These are phyloP conservation scores for Anguilla anguilla DNA, from an alignment of 2,797 vertebrate genomes.

Conservation along the genomic window DNA sequence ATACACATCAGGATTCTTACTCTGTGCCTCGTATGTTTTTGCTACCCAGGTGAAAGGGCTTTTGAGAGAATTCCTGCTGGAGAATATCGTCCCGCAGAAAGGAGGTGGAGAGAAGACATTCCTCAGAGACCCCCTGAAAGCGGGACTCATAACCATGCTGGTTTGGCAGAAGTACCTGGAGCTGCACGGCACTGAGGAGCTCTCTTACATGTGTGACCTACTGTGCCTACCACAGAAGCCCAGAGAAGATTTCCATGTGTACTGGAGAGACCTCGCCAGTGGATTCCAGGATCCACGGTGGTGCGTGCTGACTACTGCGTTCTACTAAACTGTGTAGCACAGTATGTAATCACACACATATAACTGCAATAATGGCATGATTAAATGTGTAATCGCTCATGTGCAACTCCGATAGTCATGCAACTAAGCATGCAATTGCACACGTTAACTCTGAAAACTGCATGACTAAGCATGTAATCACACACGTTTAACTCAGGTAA, in stretches of 20 bases:
- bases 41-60: slow-evolving; percentile 54
- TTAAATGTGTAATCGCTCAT: no score
- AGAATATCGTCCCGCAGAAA: background rate
- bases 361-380: no score
- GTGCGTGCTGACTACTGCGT: background rate
- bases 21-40: background rate
- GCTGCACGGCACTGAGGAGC: accelerated
- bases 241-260: accelerated
- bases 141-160: slow-evolving; percentile 54
- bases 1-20: background rate
- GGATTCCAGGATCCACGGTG: background rate
- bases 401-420: no score
- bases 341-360: no score
- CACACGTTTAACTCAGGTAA: no score
- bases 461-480: no score
- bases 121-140: slow-evolving; percentile 44
- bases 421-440: no score
- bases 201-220: slow-evolving; percentile 52
- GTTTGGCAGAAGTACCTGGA: accelerated
- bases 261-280: slow-evolving; percentile 31
- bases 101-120: accelerated
- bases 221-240: slow-evolving; percentile 50
- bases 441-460: no score
- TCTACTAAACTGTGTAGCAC: no score
- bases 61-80: slow-evolving; percentile 41